Conservation (phyloP, 1,140 invertebrate species). For the Chionoecetes opilio region DNA sequence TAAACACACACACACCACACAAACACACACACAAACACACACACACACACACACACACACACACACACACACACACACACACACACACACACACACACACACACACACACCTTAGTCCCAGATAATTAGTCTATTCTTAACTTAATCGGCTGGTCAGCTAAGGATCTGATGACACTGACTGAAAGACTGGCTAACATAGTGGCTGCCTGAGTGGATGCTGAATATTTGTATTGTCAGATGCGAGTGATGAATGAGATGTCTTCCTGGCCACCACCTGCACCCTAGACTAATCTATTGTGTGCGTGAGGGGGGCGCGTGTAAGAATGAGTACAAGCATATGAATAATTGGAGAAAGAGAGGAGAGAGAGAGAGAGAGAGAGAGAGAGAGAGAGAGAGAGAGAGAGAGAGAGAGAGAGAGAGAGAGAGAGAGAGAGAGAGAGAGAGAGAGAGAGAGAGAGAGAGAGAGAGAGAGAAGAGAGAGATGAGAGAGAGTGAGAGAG, state of each 20-base stretch:
- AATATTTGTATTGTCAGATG: not conserved
- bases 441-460: too few relatives aligned
- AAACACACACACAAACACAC: too few relatives aligned
- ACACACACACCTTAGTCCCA: too few relatives aligned
- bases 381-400: slow-evolving; percentile 14
- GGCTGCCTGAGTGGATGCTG: not conserved
- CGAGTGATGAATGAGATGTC: not conserved
- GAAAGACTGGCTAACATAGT: not conserved
- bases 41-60: too few relatives aligned
- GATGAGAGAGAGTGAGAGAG: too few relatives aligned
- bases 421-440: too few relatives aligned
- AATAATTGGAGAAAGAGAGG: not conserved
- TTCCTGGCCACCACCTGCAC: not conserved
- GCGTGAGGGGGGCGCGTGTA: not conserved
- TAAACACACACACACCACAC: too few relatives aligned
- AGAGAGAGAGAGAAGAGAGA: too few relatives aligned
- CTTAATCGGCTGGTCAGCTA: not conserved
- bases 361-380: not conserved
- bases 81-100: too few relatives aligned
- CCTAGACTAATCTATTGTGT: not conserved
- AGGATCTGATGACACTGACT: not conserved
- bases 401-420: not conserved
- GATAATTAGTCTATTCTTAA: not conserved
- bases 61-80: too few relatives aligned
- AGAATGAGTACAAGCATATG: not conserved